phyloP scores from a whole-genome alignment of 2,797 vertebrate species.

The Pitangus sulphuratus region DNA sequence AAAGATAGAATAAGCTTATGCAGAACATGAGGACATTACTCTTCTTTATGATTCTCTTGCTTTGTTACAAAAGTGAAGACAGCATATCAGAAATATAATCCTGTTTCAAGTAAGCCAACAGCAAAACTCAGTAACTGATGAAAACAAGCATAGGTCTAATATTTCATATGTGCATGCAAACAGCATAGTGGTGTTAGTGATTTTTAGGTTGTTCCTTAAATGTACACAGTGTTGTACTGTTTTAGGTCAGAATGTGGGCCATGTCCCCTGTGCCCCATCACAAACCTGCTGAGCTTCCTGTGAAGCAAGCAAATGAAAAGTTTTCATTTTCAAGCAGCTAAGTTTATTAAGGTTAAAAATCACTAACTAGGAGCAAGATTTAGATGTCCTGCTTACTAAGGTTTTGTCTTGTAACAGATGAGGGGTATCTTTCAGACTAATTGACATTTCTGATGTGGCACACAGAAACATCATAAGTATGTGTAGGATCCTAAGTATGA shows the following conservation, averaged over 20 bases:
- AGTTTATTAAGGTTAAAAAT: conserved; percentile 5
- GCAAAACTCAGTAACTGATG: neutral
- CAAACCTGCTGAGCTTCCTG: conserved; percentile 14
- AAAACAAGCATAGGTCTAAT: neutral
- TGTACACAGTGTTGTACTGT: neutral
- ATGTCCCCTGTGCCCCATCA: conserved; percentile 9
- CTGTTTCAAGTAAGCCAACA: neutral
- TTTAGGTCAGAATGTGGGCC: conserved; percentile 26
- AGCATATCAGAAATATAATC: neutral
- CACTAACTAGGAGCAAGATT: neutral
- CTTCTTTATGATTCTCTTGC: neutral
- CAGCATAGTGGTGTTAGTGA: neutral
- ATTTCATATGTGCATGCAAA: neutral
- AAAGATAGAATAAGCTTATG: neutral
- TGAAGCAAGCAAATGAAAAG: neutral
- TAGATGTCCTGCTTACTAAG: neutral
- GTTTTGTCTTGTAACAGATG: neutral
- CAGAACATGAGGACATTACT: neutral
- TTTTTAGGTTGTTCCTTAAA: conserved; percentile 16
- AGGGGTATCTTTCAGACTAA: neutral
- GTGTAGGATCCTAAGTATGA: neutral
- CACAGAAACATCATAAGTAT: neutral
- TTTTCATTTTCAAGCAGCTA: neutral
- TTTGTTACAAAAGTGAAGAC: neutral
- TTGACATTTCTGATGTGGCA: neutral